Conservation (phyloP, 1,140 invertebrate species). For the Mesaphorura yosii region DNA sequence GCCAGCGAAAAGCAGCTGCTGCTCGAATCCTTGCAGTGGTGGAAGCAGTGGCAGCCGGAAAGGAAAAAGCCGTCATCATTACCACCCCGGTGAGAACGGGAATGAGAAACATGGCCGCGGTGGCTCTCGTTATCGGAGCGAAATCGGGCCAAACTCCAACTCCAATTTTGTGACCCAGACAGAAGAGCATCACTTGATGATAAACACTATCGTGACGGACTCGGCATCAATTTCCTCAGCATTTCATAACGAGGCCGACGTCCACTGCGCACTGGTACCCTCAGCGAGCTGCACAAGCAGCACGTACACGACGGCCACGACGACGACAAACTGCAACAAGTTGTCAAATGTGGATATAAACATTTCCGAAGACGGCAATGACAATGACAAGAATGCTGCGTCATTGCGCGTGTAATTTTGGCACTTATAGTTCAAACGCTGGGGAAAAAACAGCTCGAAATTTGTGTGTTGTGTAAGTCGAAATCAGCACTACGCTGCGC, state of each 20-base stretch:
- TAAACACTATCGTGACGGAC: background rate
- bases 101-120: background rate
- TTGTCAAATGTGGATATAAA: too few relatives aligned
- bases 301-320: background rate
- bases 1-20: background rate
- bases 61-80: too few relatives aligned
- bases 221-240: background rate
- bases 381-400: too few relatives aligned
- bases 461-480: too few relatives aligned
- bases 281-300: background rate
- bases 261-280: background rate
- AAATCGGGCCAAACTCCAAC: background rate
- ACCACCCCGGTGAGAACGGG: background rate
- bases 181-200: conserved; percentile 3
- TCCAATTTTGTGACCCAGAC: background rate
- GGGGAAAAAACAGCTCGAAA: too few relatives aligned
- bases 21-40: background rate
- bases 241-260: background rate
- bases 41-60: background rate
- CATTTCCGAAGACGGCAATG: too few relatives aligned
- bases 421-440: too few relatives aligned
- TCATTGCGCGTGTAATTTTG: too few relatives aligned
- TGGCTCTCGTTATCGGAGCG: too few relatives aligned
- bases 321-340: too few relatives aligned
- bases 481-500: too few relatives aligned